A percentile compares a stretch with the other conserved stretches of the same genome.
Evolutionary conservation across 2,888 invertebrate species (phyloP).

Genomic region (Mactromeris polynyma): DNA sequence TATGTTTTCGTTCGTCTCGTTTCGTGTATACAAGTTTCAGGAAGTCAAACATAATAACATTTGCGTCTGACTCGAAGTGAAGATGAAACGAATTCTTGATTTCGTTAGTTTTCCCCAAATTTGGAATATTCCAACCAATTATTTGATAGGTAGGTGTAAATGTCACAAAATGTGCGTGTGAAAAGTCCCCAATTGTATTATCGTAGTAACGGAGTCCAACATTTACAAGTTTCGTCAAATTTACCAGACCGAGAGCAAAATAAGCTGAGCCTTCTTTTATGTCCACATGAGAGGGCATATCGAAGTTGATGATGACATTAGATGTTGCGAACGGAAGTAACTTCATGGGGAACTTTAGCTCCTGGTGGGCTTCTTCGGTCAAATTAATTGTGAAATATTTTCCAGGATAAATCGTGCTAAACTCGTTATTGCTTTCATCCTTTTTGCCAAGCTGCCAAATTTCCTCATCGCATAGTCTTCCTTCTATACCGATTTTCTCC

Average conservation of each 20-base stretch:
- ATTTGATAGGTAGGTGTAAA: slow-evolving; percentile 57
- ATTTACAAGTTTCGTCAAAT: slow-evolving; percentile 55
- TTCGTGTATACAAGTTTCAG: slow-evolving; percentile 53
- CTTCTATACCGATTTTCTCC: neutral
- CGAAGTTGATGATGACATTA: slow-evolving; percentile 54
- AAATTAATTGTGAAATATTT: slow-evolving; percentile 47
- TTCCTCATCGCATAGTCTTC: slow-evolving; percentile 48
- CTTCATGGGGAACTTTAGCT: slow-evolving; percentile 51
- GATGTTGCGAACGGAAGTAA: slow-evolving; percentile 62
- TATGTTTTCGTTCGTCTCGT: slow-evolving; percentile 46
- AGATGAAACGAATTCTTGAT: slow-evolving; percentile 42
- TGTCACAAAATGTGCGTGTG: slow-evolving; percentile 42
- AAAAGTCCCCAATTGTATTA: slow-evolving; percentile 29
- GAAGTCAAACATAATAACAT: slow-evolving; percentile 68
- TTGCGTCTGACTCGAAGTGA: slow-evolving; percentile 56
- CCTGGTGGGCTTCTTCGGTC: slow-evolving; percentile 26
- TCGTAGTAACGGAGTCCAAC: slow-evolving; percentile 60
- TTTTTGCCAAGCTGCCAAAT: slow-evolving; percentile 64
- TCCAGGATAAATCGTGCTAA: slow-evolving; percentile 50
- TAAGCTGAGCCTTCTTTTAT: slow-evolving; percentile 53
- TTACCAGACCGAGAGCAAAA: slow-evolving; percentile 59
- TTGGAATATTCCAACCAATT: slow-evolving; percentile 65
- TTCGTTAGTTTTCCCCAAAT: slow-evolving; percentile 15
- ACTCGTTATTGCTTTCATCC: slow-evolving; percentile 56
- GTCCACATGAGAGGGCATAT: slow-evolving; percentile 38